Evolutionary conservation across 2,797 vertebrate genomes (phyloP).

Genomic region (Galaxias olidus): DNA sequence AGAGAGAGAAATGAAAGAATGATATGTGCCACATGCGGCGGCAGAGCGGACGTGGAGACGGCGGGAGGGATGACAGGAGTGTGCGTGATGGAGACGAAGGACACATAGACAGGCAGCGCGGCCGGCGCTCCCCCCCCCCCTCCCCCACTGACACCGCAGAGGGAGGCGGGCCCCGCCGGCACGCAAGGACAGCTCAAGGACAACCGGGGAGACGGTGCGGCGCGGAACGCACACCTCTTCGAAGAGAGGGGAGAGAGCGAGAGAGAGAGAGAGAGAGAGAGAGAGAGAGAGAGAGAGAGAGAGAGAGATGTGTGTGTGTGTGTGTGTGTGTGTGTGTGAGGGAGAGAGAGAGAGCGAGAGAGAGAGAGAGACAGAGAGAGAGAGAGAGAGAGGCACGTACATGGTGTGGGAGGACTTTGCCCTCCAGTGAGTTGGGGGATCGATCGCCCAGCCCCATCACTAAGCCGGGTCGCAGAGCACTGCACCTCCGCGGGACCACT

Average conservation of each 20-base stretch:
- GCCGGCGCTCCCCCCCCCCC: conserved; percentile 60
- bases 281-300: neutral
- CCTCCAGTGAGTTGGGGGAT: conserved; percentile 16
- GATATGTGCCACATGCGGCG: conserved; percentile 39
- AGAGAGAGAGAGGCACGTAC: too few relatives aligned
- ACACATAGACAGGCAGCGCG: conserved; percentile 54
- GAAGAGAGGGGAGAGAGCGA: neutral
- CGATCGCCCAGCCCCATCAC: too few relatives aligned
- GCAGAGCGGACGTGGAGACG: conserved; percentile 43
- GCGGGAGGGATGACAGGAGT: conserved; percentile 52
- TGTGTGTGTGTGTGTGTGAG: too few relatives aligned
- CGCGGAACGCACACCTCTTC: too few relatives aligned
- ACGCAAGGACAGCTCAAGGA: conserved; percentile 74
- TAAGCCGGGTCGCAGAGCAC: neutral
- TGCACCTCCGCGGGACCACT: neutral
- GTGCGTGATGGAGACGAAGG: conserved; percentile 71
- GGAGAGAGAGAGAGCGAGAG: neutral
- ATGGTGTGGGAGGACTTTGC: conserved; percentile 9
- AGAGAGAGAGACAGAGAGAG: conserved; percentile 8
- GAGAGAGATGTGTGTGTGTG: too few relatives aligned
- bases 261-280: conserved; percentile 8
- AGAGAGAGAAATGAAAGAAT: conserved; percentile 51
- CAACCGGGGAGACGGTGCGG: conserved; percentile 10
- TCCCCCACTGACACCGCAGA: conserved; percentile 57
- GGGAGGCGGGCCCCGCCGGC: conserved; percentile 43